Conservation (phyloP, 2,113 vertebrate species). For the Callipepla squamata region DNA sequence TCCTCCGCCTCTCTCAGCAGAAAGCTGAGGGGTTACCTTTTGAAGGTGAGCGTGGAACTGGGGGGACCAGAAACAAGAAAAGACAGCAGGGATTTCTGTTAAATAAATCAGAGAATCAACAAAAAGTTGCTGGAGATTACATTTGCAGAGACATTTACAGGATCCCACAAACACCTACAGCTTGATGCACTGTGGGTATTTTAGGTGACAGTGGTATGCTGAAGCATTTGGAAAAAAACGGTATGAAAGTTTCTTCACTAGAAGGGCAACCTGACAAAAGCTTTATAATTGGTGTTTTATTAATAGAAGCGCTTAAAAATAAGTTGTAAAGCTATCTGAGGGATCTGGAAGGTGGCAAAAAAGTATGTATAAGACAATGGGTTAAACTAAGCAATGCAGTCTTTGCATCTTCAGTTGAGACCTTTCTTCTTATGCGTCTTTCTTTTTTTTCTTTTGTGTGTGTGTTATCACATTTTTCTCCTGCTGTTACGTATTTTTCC, state of each 20-base stretch:
- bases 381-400: background rate
- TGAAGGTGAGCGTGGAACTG: background rate
- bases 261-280: background rate
- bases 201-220: background rate
- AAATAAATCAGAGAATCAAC: background rate
- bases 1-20: background rate
- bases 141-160: slow-evolving; percentile 28
- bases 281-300: background rate
- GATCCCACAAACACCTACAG: slow-evolving; percentile 22
- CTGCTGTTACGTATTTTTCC: background rate
- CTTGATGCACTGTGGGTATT: background rate
- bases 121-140: background rate
- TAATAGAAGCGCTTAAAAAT: background rate
- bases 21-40: background rate
- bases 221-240: background rate
- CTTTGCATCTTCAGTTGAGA: background rate
- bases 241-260: background rate
- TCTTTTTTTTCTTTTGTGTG: background rate
- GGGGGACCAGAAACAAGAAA: background rate
- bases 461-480: background rate
- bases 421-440: background rate
- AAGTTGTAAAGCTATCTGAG: background rate
- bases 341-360: background rate
- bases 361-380: background rate
- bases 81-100: background rate